Percentiles rank a stretch among this genome's conserved stretches.
phyloP scores from a whole-genome alignment of 1,140 invertebrate species.

The Thaumetopoea pityocampa region DNA sequence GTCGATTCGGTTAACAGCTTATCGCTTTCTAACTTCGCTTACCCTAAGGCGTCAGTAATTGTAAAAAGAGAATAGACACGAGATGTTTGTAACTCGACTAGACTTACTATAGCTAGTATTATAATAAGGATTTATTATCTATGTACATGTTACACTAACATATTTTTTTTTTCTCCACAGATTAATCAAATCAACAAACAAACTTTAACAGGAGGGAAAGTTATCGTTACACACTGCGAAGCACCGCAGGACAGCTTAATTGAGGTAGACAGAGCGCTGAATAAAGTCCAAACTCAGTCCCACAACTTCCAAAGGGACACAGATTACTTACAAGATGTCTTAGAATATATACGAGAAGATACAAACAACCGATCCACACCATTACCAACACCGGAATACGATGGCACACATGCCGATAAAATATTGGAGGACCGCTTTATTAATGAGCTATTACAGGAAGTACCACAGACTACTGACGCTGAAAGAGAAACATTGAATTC shows the following conservation, averaged over 20 bases:
- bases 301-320: constrained; percentile 29
- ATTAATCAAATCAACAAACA: constrained; percentile 48
- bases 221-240: constrained; percentile 35
- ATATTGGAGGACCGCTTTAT: not conserved
- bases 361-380: not conserved
- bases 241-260: constrained; percentile 19
- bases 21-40: no score
- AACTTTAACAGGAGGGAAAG: constrained; percentile 49
- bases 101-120: not conserved
- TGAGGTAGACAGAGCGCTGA: constrained; percentile 32
- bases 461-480: no score
- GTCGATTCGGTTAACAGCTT: no score
- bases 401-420: not conserved
- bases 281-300: constrained; percentile 33
- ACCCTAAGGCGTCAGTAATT: no score
- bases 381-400: not conserved
- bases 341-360: constrained; percentile 33
- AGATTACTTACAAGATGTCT: constrained; percentile 24
- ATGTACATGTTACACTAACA: not conserved
- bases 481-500: constrained; percentile 12
- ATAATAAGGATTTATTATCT: constrained; percentile 1
- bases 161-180: constrained; percentile 20
- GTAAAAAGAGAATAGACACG: no score
- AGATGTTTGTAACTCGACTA: not conserved
- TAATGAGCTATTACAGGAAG: constrained; percentile 8